A percentile compares a stretch with the other conserved stretches of the same genome.
Conservation (phyloP, 1,140 invertebrate genomes). For the Liolophura sinensis region DNA sequence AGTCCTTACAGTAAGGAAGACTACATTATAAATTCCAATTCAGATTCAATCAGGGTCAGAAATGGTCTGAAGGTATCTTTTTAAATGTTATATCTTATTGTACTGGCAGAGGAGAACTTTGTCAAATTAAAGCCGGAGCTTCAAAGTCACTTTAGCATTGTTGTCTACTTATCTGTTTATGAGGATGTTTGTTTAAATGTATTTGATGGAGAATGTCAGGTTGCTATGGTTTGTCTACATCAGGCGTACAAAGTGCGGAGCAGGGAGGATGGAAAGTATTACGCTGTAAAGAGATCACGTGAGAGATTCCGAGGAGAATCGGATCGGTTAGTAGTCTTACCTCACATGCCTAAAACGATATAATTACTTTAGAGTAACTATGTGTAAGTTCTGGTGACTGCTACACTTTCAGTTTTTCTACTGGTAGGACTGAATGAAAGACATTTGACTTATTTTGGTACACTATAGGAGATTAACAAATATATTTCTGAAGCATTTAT, state of each 20-base stretch:
- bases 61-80: no score
- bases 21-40: no score
- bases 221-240: conserved; percentile 5
- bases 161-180: background rate
- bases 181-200: background rate
- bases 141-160: no score
- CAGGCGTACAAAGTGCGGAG: conserved; percentile 68
- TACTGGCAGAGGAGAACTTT: background rate
- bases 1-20: no score
- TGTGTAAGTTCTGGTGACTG: no score
- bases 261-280: conserved; percentile 68
- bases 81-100: background rate
- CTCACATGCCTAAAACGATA: background rate
- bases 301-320: conserved; percentile 66
- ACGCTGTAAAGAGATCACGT: conserved; percentile 72
- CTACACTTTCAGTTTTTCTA: no score
- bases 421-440: no score
- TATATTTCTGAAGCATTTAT: background rate
- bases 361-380: no score
- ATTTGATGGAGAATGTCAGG: background rate
- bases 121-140: no score
- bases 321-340: conserved; percentile 60
- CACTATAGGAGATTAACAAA: no score
- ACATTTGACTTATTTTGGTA: no score
- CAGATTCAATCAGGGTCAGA: no score